These are phyloP conservation scores for Oedothorax gibbosus DNA, from an alignment of 1,140 invertebrate species.

Conservation along the genomic window DNA sequence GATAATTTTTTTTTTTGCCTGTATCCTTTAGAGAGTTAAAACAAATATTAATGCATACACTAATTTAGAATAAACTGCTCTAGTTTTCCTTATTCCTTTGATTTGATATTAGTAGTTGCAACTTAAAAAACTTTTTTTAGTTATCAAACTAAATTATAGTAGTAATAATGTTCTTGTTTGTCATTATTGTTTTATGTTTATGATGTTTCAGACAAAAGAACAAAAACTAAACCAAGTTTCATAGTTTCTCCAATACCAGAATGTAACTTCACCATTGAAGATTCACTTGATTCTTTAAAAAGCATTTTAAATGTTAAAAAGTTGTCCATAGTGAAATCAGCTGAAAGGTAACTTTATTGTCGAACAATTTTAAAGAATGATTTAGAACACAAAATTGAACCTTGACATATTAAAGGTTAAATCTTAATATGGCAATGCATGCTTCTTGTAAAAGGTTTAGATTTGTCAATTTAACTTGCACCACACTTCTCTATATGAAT, in stretches of 20 bases:
- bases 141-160: neutral
- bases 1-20: no score
- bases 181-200: neutral
- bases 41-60: neutral
- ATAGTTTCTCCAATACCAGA: slow-evolving; percentile 4
- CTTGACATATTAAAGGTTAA: neutral
- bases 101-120: neutral
- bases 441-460: neutral
- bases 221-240: neutral
- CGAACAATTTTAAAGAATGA: neutral
- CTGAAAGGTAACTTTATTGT: slow-evolving; percentile 28
- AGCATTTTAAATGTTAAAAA: slow-evolving; percentile 3
- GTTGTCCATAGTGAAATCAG: slow-evolving; percentile 44
- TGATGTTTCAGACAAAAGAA: neutral
- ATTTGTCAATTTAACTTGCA: no score
- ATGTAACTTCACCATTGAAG: slow-evolving; percentile 38
- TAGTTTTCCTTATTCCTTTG: no score
- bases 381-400: neutral
- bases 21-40: neutral
- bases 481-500: no score
- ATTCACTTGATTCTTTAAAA: slow-evolving; percentile 26
- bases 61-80: neutral
- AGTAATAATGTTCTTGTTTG: neutral
- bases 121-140: neutral
- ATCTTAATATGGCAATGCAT: neutral